Percentiles rank a stretch among this genome's conserved stretches.
Conservation (phyloP, 2,888 invertebrate species). For the Rhagium mordax region DNA sequence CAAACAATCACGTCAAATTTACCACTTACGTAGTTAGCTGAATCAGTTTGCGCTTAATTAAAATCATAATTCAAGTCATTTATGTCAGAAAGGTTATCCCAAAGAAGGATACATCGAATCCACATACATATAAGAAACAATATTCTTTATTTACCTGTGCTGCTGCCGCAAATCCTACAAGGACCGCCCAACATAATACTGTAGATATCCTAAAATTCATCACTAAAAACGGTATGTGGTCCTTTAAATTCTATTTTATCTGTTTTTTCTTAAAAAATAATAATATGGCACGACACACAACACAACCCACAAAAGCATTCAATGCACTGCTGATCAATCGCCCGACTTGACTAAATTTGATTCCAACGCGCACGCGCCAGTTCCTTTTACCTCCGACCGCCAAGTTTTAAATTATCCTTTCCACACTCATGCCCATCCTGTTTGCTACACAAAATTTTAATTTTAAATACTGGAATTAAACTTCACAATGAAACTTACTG, state of each 20-base stretch:
- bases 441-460: no score
- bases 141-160: slow-evolving; percentile 75
- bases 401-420: slow-evolving; percentile 21
- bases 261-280: slow-evolving; percentile 62
- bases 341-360: slow-evolving; percentile 35
- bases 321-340: slow-evolving; percentile 68
- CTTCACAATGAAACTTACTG: no score
- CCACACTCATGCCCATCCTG: no score
- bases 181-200: slow-evolving; percentile 81
- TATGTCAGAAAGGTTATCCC: slow-evolving; percentile 44
- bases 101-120: slow-evolving; percentile 47
- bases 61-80: slow-evolving; percentile 25
- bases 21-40: slow-evolving; percentile 6
- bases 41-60: slow-evolving; percentile 18
- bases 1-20: slow-evolving; percentile 3
- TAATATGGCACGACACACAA: slow-evolving; percentile 68
- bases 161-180: slow-evolving; percentile 82
- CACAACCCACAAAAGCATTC: slow-evolving; percentile 66
- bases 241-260: slow-evolving; percentile 63
- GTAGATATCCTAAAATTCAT: slow-evolving; percentile 86
- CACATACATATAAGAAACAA: slow-evolving; percentile 34
- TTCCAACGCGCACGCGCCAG: slow-evolving; percentile 6
- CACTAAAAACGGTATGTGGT: slow-evolving; percentile 72
- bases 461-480: no score
- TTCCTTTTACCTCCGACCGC: background rate